Evolutionary conservation across 2,113 vertebrate genomes (phyloP), one percentile per base, ranked within the genome.

Genomic region (Pyrgilauda ruficollis): DNA sequence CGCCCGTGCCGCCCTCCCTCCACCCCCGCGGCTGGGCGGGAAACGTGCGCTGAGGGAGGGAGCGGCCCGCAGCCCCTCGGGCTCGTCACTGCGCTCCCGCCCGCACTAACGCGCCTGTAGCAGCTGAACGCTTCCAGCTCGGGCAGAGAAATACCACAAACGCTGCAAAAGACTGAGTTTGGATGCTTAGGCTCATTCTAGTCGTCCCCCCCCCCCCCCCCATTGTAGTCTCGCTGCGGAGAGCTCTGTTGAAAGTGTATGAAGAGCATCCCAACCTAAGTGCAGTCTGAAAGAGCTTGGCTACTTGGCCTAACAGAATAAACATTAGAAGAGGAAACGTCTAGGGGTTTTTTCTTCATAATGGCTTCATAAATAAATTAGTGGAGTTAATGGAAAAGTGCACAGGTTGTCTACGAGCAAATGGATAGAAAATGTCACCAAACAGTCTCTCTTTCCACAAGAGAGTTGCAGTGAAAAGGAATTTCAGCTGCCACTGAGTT

Each of bases 41-140:
- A 24, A 35, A 15, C 0, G 67, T 0, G 31, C 27, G 5, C 11
- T 3, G 24, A 7, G 44, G 39, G 19, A 3, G 17, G 1, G n/a
- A 1, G 24, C 7, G 8, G 23, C 11, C 2, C 1, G 9, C 21
- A 1, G 39, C 7, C 3, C 10, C 13, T 7, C 17, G 2, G n/a
- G 12, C 4, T 24, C 10, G 0, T 1, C 8, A 15, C 22, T 1
- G 53, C 21, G 3, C 9, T 53, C 10, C 15, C 2, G 6, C 1
- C 17, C 4, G 19, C 24, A 0, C 10, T 22, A 0, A 2, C 7
- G 0, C 11, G 1, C 8, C 2, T 13, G 5, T 15, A 8, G 8
- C 24, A 2, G 35, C 35, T 19, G 17, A 16, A 0, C 7, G 18
- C 3, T 21, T 46, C 28, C 23, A 22, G 13, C 18, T 7, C 19